Evolutionary conservation across 2,797 vertebrate genomes (phyloP).

Genomic region (Emys orbicularis): DNA sequence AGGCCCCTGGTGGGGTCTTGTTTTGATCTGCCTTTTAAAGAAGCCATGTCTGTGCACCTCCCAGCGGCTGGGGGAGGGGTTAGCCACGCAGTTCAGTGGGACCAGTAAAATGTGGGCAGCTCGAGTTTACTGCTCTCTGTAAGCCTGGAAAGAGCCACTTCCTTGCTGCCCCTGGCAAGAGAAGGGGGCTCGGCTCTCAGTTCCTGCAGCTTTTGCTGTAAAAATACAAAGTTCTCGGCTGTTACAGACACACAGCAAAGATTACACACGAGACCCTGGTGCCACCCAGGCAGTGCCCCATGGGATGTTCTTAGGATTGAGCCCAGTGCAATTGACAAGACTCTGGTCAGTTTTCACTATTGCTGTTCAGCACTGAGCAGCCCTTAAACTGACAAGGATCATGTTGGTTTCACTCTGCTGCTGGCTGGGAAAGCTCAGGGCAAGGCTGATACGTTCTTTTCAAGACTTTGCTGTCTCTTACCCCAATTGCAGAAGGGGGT

Average conservation of each 20-base stretch:
- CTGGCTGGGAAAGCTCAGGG: background rate
- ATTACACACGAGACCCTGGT: background rate
- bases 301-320: background rate
- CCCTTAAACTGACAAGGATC: background rate
- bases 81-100: too few species aligned
- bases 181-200: background rate
- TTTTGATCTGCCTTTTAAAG: background rate
- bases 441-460: background rate
- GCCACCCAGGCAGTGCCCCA: background rate
- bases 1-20: too few species aligned
- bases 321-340: background rate
- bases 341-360: background rate
- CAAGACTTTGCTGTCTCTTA: background rate
- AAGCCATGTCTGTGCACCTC: background rate
- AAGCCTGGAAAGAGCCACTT: background rate
- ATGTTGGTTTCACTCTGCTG: background rate
- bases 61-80: background rate
- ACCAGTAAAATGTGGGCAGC: background rate
- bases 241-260: background rate
- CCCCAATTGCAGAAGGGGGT: background rate
- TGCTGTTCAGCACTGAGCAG: background rate
- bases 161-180: background rate
- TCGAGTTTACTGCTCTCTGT: background rate
- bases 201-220: background rate
- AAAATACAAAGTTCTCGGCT: background rate